phyloP scores from a whole-genome alignment of 2,797 vertebrate species.

The Apogon hyalosoma region DNA sequence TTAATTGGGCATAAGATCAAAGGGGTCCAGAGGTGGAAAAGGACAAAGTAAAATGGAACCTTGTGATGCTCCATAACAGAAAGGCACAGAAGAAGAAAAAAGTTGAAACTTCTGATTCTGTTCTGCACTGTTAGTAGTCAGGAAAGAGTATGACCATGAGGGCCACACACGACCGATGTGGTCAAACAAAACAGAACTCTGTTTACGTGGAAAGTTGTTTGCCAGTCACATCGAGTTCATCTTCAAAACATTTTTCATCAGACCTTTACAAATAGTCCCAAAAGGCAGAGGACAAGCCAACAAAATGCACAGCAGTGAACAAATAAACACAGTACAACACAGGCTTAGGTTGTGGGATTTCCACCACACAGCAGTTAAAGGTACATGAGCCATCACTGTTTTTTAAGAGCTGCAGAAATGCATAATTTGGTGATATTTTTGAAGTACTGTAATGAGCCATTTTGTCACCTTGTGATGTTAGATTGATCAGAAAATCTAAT shows the following conservation, averaged over 20 bases:
- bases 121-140: not conserved
- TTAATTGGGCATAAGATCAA: slow-evolving; percentile 65
- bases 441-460: not conserved
- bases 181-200: not conserved
- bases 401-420: not conserved
- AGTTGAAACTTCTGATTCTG: not conserved
- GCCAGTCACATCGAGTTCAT: too few relatives aligned
- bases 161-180: not conserved
- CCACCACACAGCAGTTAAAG: not conserved
- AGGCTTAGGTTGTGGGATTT: not conserved
- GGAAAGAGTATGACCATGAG: not conserved
- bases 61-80: slow-evolving; percentile 19
- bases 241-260: too few relatives aligned
- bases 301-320: too few relatives aligned
- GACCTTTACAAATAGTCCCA: too few relatives aligned
- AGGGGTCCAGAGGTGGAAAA: slow-evolving; percentile 39
- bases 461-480: too few relatives aligned
- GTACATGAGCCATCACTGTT: not conserved
- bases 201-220: too few relatives aligned
- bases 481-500: too few relatives aligned
- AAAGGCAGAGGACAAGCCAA: too few relatives aligned
- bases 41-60: slow-evolving; percentile 36
- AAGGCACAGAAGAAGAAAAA: slow-evolving; percentile 4
- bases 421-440: not conserved
- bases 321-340: too few relatives aligned